These are phyloP conservation scores for Parazoanthus atlanticus DNA, from an alignment of 92 coral and sea anemone genomes.

Conservation along the genomic window DNA sequence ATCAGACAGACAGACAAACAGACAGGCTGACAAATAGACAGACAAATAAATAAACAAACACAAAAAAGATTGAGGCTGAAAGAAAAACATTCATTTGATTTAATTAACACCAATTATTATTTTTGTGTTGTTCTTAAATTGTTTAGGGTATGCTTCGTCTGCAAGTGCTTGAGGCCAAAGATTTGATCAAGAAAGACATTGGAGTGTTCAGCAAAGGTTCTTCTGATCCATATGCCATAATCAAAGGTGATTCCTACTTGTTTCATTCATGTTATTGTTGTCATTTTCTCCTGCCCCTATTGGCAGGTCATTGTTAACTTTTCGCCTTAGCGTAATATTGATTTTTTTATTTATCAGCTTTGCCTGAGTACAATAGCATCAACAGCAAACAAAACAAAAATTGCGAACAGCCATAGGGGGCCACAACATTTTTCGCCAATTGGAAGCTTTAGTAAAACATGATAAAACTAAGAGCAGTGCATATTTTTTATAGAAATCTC, in stretches of 20 bases:
- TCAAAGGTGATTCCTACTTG: conserved; percentile 63
- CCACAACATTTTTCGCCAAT: no score
- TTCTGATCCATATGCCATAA: conserved; percentile 89
- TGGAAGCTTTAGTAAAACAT: no score
- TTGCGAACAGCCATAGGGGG: no score
- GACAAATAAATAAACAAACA: not conserved
- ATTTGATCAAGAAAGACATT: conserved; percentile 88
- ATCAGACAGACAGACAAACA: not conserved
- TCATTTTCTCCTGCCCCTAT: not conserved
- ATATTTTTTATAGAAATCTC: no score
- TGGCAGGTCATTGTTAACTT: not conserved
- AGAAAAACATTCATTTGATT: not conserved
- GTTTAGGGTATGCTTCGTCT: conserved; percentile 90
- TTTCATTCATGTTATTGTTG: not conserved
- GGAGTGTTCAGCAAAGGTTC: conserved; percentile 93
- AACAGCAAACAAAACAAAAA: no score
- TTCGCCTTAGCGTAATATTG: no score
- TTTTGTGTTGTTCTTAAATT: not conserved
- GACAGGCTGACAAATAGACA: not conserved
- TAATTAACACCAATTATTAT: not conserved
- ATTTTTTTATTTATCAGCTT: no score
- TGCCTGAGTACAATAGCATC: no score
- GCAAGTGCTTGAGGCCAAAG: conserved; percentile 91
- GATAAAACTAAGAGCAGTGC: no score
- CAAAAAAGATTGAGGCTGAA: not conserved